Base-by-base conservation (phyloP, 1,140 invertebrate species). In the Neoseiulus cucumeris region DNA sequence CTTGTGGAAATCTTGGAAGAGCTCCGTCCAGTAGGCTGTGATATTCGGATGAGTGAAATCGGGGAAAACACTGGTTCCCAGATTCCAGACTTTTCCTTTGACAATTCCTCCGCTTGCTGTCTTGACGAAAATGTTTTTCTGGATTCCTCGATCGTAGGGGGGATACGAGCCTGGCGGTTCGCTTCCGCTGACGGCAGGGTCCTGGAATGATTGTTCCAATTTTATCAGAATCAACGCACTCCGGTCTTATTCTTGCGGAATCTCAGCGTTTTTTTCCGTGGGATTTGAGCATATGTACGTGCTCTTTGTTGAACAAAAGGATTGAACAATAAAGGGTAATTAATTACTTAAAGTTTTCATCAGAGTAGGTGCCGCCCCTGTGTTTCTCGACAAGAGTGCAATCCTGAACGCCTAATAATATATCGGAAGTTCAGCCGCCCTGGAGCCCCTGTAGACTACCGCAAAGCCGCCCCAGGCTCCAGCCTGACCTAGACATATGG, bases 11-110 rank as follows among this genome's bases (percentile, higher is more conserved):
- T 77, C 71, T 20, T 76, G 75, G 71, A 90, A 77, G 80, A 88
- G 83, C 65, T 81, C 76, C 0, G 80, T 76, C 84, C 87, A 92
- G 74, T 89, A 92, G 1, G 80, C 73, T 0, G 80, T 77, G 0
- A 83, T 79, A 55, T 83, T 82, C 0, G 87, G 86, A 76, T 89
- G 80, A 4, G 85, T 87, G 72, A 91, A 91, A 76, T 93, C 89
- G 0, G 87, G 87, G 80, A 83, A 91, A 9, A 85, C 83, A 22
- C 69, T 72, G 39, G 20, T 65, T 25, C 44, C 64, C 41, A 45
- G 29, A 44, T 65, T 69, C 70, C 68, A 74, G 28, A 44, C 44
- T 45, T 64, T 47, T 17, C 65, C 65, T 66, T 41, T 20, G 9
- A 86, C 6, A 83, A 82, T 71, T 64, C 74, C 68, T 14, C 80